Conservation (phyloP, 2,797 vertebrate species). For the Acanthurus lineatus region DNA sequence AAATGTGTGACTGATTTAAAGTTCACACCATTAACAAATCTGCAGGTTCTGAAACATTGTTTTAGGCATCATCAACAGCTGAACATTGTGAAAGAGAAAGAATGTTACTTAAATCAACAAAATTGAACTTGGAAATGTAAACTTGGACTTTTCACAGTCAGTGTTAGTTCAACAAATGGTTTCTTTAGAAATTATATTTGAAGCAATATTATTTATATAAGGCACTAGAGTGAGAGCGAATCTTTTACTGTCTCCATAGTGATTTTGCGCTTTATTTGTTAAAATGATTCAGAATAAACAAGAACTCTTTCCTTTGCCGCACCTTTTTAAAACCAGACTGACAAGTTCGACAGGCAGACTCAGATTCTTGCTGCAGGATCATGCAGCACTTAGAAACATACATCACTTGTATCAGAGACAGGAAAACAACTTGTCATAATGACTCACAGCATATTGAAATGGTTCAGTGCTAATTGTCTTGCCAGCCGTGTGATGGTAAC, state of each 20-base stretch:
- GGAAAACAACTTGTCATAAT: background rate
- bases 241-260: background rate
- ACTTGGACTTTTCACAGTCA: background rate
- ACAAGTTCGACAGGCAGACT: slow-evolving; percentile 54
- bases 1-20: background rate
- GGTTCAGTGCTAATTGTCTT: background rate
- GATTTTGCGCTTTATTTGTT: slow-evolving; percentile 13
- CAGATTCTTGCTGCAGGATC: slow-evolving; percentile 48
- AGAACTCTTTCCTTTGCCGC: slow-evolving; percentile 16
- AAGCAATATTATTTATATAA: background rate
- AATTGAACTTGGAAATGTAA: background rate
- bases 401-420: rapidly evolving
- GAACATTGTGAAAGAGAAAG: background rate
- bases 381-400: background rate
- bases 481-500: background rate
- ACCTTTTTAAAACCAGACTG: slow-evolving; percentile 61
- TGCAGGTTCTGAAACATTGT: background rate
- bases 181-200: background rate
- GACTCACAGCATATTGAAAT: slow-evolving; percentile 14
- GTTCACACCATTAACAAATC: background rate
- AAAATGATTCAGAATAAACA: slow-evolving; percentile 45
- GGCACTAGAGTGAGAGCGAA: background rate
- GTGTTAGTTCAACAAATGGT: background rate
- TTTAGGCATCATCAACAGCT: background rate
- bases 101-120: background rate